Evolutionary conservation across 1,140 invertebrate genomes (phyloP).

Genomic region (Ladona fulva): DNA sequence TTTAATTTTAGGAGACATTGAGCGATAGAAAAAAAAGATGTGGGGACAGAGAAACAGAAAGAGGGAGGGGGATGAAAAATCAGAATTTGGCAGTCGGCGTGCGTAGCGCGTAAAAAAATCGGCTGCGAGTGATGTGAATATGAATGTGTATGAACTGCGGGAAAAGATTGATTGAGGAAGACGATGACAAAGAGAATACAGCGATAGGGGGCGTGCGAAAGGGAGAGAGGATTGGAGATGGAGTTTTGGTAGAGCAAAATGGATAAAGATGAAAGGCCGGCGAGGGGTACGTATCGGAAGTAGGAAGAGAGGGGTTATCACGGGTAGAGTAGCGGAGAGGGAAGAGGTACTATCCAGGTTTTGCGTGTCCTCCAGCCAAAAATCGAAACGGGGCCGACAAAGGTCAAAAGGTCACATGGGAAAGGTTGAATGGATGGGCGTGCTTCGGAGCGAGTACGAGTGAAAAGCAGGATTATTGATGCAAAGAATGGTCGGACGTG

Average conservation of each 20-base stretch:
- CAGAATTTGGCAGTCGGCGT: neutral
- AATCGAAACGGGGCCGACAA: neutral
- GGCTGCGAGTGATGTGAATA: neutral
- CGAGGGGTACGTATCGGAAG: neutral
- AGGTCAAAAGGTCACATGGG: neutral
- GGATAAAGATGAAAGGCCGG: neutral
- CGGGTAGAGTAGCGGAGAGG: too few species aligned
- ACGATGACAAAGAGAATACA: neutral
- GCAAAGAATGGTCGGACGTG: neutral
- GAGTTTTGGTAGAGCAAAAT: neutral
- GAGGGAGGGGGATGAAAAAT: neutral
- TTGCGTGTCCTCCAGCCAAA: neutral
- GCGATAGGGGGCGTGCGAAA: neutral
- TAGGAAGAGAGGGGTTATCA: too few species aligned
- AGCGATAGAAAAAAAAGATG: neutral
- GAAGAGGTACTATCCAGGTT: neutral
- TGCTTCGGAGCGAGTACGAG: neutral
- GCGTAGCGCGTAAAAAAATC: too few species aligned
- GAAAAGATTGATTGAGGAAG: neutral
- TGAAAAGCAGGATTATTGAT: neutral
- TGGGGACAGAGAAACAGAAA: neutral
- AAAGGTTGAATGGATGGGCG: neutral
- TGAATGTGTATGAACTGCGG: neutral
- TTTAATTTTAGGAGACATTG: neutral
- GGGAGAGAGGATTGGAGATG: neutral